phyloP scores from a whole-genome alignment of 2,113 vertebrate species.

The Suricata suricatta region DNA sequence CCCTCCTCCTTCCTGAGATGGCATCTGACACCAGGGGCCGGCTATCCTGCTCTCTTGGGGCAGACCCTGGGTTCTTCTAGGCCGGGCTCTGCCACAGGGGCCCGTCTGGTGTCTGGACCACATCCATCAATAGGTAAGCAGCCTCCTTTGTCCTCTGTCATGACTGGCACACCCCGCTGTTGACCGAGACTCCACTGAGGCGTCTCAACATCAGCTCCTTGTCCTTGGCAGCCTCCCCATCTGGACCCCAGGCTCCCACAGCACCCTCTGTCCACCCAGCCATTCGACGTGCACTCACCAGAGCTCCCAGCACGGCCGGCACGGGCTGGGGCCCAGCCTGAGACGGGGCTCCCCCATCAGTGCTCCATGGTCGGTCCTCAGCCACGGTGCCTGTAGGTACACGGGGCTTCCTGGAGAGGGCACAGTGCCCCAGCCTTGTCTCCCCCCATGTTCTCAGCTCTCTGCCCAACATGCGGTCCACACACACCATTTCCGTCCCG shows the following conservation, averaged over 20 bases:
- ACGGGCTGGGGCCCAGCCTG: not conserved
- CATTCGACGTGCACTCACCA: not conserved
- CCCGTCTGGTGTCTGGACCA: not conserved
- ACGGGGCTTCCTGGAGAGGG: not conserved
- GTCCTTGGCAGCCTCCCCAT: not conserved
- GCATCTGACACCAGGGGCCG: not conserved
- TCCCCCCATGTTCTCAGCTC: not conserved
- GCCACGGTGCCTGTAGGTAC: too few species aligned
- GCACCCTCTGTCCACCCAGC: too few species aligned
- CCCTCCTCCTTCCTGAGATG: not conserved
- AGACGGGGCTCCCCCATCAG: not conserved
- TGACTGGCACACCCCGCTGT: not conserved
- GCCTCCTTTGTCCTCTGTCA: not conserved
- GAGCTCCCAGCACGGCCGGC: too few species aligned
- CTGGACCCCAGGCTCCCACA: not conserved
- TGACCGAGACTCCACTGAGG: not conserved
- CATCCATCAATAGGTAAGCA: not conserved
- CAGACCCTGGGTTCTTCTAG: too few species aligned
- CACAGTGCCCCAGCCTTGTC: not conserved
- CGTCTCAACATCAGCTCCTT: too few species aligned
- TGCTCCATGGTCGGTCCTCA: not conserved
- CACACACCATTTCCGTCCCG: not conserved
- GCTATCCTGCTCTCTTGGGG: not conserved
- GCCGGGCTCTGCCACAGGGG: not conserved
- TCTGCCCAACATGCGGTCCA: too few species aligned